Percentiles rank a stretch among this genome's conserved stretches.
phyloP scores from a whole-genome alignment of 2,113 vertebrate species.

The Kryptolebias marmoratus region DNA sequence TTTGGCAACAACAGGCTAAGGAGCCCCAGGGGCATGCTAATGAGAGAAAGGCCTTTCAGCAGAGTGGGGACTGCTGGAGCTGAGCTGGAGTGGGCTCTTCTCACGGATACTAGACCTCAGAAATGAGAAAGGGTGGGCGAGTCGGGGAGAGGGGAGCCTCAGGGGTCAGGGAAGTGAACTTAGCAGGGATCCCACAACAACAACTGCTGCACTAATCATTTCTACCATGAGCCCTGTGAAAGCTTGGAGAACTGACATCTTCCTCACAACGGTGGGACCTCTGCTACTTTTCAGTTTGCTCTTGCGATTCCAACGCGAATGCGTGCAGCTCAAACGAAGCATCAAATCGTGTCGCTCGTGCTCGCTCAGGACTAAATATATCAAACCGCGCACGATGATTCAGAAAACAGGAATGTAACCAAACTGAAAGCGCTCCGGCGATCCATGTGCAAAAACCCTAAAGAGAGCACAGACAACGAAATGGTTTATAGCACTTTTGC shows the following conservation, averaged over 20 bases:
- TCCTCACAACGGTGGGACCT: conserved; percentile 28
- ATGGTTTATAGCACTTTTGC: conserved; percentile 15
- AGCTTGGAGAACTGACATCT: conserved; percentile 47
- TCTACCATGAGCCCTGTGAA: conserved; percentile 49
- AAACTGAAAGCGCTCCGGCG: conserved; percentile 14
- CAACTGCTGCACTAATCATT: conserved; percentile 64
- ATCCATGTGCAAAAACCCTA: conserved; percentile 45
- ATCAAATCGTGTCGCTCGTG: background rate
- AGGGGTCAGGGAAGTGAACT: conserved; percentile 79
- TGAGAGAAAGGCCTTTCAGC: conserved; percentile 71
- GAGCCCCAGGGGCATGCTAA: conserved; percentile 75
- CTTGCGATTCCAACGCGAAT: conserved; percentile 13
- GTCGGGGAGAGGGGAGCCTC: conserved; percentile 51
- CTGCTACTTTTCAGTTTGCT: background rate
- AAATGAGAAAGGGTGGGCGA: conserved; percentile 52
- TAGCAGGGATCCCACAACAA: conserved; percentile 75
- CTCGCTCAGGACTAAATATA: background rate
- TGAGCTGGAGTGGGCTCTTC: conserved; percentile 67
- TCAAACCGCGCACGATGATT: conserved; percentile 2
- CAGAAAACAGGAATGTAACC: conserved; percentile 7
- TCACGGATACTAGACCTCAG: conserved; percentile 73
- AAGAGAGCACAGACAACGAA: conserved; percentile 14
- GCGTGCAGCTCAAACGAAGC: conserved; percentile 5
- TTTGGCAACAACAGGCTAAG: conserved; percentile 66
- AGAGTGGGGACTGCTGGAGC: conserved; percentile 36